phyloP scores from a whole-genome alignment of 2,888 invertebrate species.

The Aradus depressus region DNA sequence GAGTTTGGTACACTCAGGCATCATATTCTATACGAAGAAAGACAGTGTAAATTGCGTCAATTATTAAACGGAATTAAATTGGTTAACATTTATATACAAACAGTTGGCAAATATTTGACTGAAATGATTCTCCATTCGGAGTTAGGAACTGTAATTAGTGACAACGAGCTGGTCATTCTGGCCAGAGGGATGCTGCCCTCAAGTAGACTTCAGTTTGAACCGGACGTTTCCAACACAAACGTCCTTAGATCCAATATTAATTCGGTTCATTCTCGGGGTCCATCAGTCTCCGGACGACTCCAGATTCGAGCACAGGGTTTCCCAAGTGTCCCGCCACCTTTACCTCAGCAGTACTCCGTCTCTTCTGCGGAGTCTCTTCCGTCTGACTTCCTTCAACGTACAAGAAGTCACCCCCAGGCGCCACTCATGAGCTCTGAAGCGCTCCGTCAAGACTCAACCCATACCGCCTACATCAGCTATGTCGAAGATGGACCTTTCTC shows the following conservation, averaged over 20 bases:
- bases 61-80: constrained; percentile 3
- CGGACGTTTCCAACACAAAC: neutral
- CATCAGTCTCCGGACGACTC: too few species aligned
- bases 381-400: too few species aligned
- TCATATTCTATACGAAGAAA: constrained; percentile 11
- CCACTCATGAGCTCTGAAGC: constrained; percentile 28
- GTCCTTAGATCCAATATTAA: too few species aligned
- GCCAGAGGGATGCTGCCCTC: constrained; percentile 4
- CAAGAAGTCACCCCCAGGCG: constrained; percentile 36
- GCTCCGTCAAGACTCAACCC: constrained; percentile 40
- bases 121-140: constrained; percentile 9
- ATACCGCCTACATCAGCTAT: constrained; percentile 60
- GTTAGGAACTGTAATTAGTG: constrained; percentile 7
- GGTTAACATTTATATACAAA: constrained; percentile 10
- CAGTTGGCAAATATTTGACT: constrained; percentile 4
- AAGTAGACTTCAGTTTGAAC: neutral
- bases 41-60: constrained; percentile 8
- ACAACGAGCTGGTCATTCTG: constrained; percentile 4
- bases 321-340: too few species aligned
- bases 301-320: too few species aligned
- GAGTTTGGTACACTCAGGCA: constrained; percentile 9
- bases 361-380: too few species aligned
- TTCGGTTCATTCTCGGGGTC: too few species aligned
- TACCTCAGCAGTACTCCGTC: too few species aligned
- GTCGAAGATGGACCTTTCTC: constrained; percentile 69